phyloP scores from a whole-genome alignment of 2,888 invertebrate species.

The Patella caerulea region DNA sequence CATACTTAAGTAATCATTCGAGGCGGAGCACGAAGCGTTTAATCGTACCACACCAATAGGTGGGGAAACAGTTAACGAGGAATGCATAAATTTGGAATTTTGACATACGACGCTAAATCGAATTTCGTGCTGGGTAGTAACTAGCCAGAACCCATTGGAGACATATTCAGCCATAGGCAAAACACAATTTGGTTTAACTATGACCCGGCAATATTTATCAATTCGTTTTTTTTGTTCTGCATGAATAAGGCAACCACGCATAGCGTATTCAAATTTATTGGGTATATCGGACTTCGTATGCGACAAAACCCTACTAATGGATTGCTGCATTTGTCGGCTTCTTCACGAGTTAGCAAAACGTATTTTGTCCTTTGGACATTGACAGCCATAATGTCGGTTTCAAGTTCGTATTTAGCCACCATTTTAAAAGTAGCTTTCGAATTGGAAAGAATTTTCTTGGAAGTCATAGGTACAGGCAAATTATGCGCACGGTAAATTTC shows the following conservation, averaged over 20 bases:
- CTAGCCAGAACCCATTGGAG: background rate
- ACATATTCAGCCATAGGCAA: background rate
- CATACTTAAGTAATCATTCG: background rate
- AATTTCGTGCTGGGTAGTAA: background rate
- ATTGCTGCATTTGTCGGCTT: background rate
- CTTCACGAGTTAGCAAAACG: background rate
- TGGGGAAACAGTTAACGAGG: background rate
- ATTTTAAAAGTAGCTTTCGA: background rate
- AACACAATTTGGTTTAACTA: background rate
- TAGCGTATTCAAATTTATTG: background rate
- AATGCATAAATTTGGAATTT: background rate
- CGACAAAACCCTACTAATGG: background rate
- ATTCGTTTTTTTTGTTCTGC: background rate
- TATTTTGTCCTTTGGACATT: background rate
- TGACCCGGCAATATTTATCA: background rate
- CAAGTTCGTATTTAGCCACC: background rate
- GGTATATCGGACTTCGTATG: slow-evolving; percentile 1
- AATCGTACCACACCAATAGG: background rate
- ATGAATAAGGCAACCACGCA: background rate
- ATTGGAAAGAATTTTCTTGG: background rate
- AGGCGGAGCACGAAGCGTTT: background rate
- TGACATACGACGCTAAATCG: background rate
- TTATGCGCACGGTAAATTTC: background rate
- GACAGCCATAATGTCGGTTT: background rate
- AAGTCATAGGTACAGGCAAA: background rate